Base-by-base conservation (phyloP, 2,888 invertebrate species). In the Eupithecia subfuscata region DNA sequence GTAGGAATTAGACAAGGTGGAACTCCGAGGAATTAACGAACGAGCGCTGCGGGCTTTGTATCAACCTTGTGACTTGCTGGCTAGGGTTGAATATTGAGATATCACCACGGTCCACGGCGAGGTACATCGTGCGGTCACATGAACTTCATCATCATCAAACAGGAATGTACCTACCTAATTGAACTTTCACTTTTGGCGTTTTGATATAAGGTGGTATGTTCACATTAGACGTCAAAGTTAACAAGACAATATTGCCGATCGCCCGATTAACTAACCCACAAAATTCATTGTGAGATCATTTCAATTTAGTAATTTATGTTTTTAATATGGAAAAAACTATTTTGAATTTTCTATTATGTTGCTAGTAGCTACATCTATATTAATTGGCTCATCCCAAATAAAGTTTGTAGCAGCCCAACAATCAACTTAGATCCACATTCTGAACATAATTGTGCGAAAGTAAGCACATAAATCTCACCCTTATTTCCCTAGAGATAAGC, bases 401-500 rank as follows among this genome's bases (percentile, higher is more conserved):
- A 60, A 22, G 60, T 14, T 60, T 12, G 22, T 25, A 12, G 22
- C 60, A 25, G 12, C 8, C 2, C 12, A 25, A 60, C 60, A 25
- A 60, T 60, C 25, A 60, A 60, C 60, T 60, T 25, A 14, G 12
- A 25, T 60, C 60, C 25, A 56, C 60, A 25, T 2, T 25, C 60
- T 6, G 14, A 25, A 60, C 25, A 60, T 60, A 60, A 60, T 60
- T 60, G 60, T 25, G 60, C 25, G 60, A 60, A 60, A 60, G 52
- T 67, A 67, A 67, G 65, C 40, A 67, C 40, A 67, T 67, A 22
- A 67, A 67, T 63, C n/a, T 37, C 40, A 16, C n/a, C 65, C 60
- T 34, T 71, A 71, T 63, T 71, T 60, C 37, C 71, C 63, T 43
- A 45, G 45, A 16, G 71, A 67, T 40, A 67, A 11, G 37, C 65